phyloP scores from a whole-genome alignment of 2,888 invertebrate genomes.

The Drosophila kambysellisi region DNA sequence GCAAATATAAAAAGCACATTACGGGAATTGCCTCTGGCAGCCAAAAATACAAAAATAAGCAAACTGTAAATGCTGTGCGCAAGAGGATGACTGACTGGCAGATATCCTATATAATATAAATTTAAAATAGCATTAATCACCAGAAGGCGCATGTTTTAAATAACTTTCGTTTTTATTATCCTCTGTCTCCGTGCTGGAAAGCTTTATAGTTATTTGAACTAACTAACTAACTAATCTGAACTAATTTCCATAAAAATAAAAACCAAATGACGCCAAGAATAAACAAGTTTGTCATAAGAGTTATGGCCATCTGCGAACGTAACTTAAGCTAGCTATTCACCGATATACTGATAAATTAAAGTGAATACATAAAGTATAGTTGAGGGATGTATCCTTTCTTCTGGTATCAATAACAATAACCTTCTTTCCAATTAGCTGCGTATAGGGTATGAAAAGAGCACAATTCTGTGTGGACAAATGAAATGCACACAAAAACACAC shows the following conservation, averaged over 20 bases:
- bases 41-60: conserved; percentile 8
- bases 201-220: not conserved
- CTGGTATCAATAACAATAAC: not conserved
- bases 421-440: not conserved
- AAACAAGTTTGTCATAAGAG: not conserved
- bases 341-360: not conserved
- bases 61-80: not conserved
- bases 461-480: conserved; percentile 53
- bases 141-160: not conserved
- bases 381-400: not conserved
- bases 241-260: not conserved
- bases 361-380: not conserved
- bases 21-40: conserved; percentile 40
- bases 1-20: conserved; percentile 62
- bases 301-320: not conserved
- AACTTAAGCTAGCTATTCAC: not conserved
- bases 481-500: conserved; percentile 51
- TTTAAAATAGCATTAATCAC: not conserved
- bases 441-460: conserved; percentile 26
- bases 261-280: not conserved
- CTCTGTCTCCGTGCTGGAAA: not conserved
- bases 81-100: not conserved
- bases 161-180: not conserved
- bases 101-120: conserved; percentile 12
- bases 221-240: no score